Evolutionary conservation across 2,113 vertebrate genomes (phyloP).

Genomic region (Mormyrus lacerda): DNA sequence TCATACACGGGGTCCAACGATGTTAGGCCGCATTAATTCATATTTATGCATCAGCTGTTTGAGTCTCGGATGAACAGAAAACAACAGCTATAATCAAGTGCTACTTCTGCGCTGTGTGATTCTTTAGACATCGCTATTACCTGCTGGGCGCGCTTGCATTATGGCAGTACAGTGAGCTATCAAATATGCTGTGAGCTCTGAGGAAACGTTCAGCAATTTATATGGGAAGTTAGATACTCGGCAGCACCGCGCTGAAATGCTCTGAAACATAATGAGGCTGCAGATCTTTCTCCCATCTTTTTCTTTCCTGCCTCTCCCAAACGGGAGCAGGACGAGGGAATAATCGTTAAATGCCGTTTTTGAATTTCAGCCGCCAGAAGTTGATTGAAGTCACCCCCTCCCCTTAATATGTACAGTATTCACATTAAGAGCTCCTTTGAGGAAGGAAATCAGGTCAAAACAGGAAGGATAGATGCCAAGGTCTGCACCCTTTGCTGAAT

Average conservation of each 20-base stretch:
- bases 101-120: not conserved
- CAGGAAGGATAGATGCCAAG: not conserved
- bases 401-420: not conserved
- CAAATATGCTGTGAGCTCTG: not conserved
- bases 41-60: not conserved
- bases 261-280: not conserved
- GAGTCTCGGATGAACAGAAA: not conserved
- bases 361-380: not conserved
- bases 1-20: not conserved
- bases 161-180: not conserved
- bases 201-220: not conserved
- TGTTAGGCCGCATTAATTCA: not conserved
- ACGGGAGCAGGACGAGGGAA: not conserved
- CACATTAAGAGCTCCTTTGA: not conserved
- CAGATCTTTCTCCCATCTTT: not conserved
- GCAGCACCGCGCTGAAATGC: not conserved
- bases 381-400: not conserved
- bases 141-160: not conserved
- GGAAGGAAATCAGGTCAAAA: not conserved
- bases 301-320: not conserved
- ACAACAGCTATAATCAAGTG: constrained; percentile 3
- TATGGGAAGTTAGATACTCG: not conserved
- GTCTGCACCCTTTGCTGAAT: not conserved
- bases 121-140: not conserved
- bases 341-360: not conserved